Evolutionary conservation across 2,113 vertebrate species (phyloP), one percentile per base, ranked within the genome.

Genomic region (Ptilonorhynchus violaceus): DNA sequence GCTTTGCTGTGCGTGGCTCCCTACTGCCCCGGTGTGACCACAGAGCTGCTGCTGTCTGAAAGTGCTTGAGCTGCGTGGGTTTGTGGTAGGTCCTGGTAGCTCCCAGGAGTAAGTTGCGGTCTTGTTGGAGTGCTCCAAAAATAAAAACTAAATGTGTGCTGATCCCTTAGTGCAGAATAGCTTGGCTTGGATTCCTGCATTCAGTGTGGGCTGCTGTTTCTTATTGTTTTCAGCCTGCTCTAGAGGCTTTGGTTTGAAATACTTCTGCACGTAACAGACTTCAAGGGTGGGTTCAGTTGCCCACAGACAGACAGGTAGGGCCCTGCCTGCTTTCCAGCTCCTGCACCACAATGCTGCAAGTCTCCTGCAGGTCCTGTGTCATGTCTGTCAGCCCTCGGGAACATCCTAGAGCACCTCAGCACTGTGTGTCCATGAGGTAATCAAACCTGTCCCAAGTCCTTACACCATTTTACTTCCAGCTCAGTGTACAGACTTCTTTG

Each of bases 181-280:
- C 27, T 83, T 90, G 85, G 63, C 52, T 46, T 85, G 24, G 70
- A 62, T 85, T 49, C 22, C 30, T 76, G 56, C 19, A 4, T 56
- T 70, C 42, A 47, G 35, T 23, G 31, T 59, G 41, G 30, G 42
- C 56, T 70, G 82, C 53, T 76, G 30, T 52, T 79, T 42, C 31
- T 56, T 10, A n/a, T 41, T 60, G 44, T 60, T 85, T 74, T 59
- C 62, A 73, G 67, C 44, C n/a, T 79, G 53, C 19, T 25, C 49
- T 24, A 33, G 59, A 41, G 75, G 37, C 55, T 44, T 55, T 15
- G 14, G 20, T 11, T 66, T 41, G 75, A 76, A 73, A 21, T 53
- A 37, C 11, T 50, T 10, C 28, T 81, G 12, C 9, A 2, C 0
- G 0, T 41, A 39, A 13, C 13, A 58, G 20, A 35, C 6, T 14